phyloP scores from a whole-genome alignment of 2,113 vertebrate species.

The Microcebus lehilahytsara region DNA sequence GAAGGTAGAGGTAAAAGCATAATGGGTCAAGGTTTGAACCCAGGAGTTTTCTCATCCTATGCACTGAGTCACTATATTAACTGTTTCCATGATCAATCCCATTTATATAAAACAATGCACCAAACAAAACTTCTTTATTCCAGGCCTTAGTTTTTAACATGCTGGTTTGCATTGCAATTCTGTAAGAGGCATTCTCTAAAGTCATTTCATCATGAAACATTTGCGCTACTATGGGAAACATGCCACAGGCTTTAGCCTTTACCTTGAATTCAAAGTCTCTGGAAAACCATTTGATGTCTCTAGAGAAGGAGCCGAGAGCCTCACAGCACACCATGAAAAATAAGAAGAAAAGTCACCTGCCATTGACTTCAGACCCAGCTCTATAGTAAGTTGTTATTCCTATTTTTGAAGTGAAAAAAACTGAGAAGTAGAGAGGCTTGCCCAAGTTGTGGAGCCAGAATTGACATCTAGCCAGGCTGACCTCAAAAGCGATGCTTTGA shows the following conservation, averaged over 20 bases:
- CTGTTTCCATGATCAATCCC: background rate
- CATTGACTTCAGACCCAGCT: background rate
- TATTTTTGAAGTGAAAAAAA: slow-evolving; percentile 17
- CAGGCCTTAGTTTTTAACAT: background rate
- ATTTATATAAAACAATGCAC: background rate
- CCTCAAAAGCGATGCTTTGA: background rate
- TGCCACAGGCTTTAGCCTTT: background rate
- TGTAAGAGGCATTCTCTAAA: background rate
- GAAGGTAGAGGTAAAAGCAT: background rate
- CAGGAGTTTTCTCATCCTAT: background rate
- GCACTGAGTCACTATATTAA: background rate
- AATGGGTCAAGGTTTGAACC: background rate
- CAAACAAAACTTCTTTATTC: background rate
- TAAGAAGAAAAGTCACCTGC: background rate
- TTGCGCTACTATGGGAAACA: background rate
- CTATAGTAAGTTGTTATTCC: background rate
- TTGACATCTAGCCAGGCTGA: background rate
- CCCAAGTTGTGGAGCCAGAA: background rate
- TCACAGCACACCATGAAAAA: background rate
- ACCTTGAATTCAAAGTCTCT: slow-evolving; percentile 43
- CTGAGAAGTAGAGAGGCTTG: background rate
- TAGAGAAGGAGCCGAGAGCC: background rate
- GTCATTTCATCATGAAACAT: background rate
- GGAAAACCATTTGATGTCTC: slow-evolving; percentile 31
- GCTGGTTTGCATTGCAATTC: background rate